Base-by-base conservation (phyloP, 37 sponge, comb jelly and placozoan species). In the Bolinopsis microptera region DNA sequence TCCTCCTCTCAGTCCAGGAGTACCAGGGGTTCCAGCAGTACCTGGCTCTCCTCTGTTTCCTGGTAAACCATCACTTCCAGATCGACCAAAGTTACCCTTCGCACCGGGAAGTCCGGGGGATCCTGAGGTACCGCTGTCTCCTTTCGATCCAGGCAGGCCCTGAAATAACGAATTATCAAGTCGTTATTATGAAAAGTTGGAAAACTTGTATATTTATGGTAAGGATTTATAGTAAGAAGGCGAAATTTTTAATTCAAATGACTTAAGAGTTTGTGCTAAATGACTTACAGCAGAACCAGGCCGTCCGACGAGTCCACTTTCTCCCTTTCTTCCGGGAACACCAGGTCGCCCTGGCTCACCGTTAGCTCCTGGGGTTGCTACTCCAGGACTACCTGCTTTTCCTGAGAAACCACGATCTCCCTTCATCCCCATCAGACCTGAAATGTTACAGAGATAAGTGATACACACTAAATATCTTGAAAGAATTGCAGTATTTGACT, bases 381-480 rank as follows among this genome's bases (percentile, higher is more conserved):
- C 74, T 0, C 16, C 31, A 40, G 25, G 35, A 37, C 26, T 35
- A 36, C 94, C 96, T 69, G 93, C 92, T 24, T 41, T n/a, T 82
- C 96, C 96, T 69, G 94, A 93, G 32, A 48, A 0, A 48, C 95
- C 95, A 26, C 94, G 82, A 26, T 82, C 93, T 95, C 75, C 75
- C 75, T 72, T 72, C 75, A 72, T 72, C 31, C 75, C 75, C 75
- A 72, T n/a, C 26, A 72, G 75, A 23, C 75, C 75, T 48, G 61
- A 48, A 48, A 48, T n/a, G n/a, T n/a, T n/a, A n/a, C n/a, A n/a
- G n/a, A n/a, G n/a, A n/a, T n/a, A n/a, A n/a, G n/a, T n/a, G n/a
- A n/a, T n/a, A n/a, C n/a, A n/a, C n/a, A n/a, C n/a, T n/a, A n/a
- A n/a, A n/a, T n/a, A n/a, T n/a, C n/a, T n/a, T n/a, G n/a, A n/a